Evolutionary conservation across 2,113 vertebrate genomes (phyloP), one percentile per base, ranked within the genome.

Genomic region (Centropus unirufus): DNA sequence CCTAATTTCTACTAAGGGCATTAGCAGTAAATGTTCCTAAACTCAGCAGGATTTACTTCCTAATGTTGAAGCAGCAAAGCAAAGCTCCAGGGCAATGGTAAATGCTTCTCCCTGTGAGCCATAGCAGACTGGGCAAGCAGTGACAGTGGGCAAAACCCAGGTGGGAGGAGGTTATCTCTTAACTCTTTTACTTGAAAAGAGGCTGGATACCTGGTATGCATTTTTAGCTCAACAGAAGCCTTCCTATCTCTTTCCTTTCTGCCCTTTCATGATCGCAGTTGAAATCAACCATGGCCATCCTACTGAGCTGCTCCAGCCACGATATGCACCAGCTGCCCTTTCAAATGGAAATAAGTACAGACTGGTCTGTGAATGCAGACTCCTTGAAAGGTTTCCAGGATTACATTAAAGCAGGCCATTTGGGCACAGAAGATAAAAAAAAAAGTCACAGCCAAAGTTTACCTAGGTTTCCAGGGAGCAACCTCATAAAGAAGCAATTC

Each of bases 261-360:
- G 5, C 34, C 32, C 32, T 74, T 85, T 70, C 34, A 3, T 12
- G 36, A 32, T 26, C 0, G 1, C 74, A 91, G 58, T 77, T 85
- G 39, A 11, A 12, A 90, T 21, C 64, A 83, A 47, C 83, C 51
- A 1, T 1, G 57, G 79, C 47, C 84, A 68, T 68, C 79, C 82
- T 27, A 67, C 59, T 0, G 72, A 81, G 84, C 87, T 46, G 82
- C 92, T 78, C 57, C 93, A 87, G 87, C 90, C 92, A 36, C 22
- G 83, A n/a, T 59, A 64, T 86, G 83, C 64, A 75, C 85, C 93
- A 90, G 66, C 83, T 68, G 68, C 57, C 68, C 83, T 95, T 96
- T 93, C 93, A 94, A 81, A 95, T 96, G 94, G 92, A 95, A 95
- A 93, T 95, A 47, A 72, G 57, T 2, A 17, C 44, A 26, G 91